Evolutionary conservation across 2,888 invertebrate species (phyloP), one percentile per base, ranked within the genome.

Genomic region (Orchesella flavescens): DNA sequence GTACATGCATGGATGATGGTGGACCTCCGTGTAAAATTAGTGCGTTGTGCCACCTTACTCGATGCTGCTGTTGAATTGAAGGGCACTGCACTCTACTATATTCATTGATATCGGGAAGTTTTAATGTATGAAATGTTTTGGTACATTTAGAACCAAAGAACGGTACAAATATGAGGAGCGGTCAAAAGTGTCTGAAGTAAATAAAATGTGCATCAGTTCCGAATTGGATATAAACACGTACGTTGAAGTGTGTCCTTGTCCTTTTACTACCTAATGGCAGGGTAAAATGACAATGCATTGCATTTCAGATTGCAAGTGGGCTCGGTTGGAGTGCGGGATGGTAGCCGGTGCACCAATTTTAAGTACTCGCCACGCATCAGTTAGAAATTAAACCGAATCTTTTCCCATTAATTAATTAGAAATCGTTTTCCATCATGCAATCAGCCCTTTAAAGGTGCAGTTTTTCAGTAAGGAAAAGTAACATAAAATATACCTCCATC

Each of bases 351-450:
- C 1, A 0, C 23, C 19, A 5, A 23, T 17, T 55, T 49, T 49
- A 10, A 49, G 55, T 19, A 44, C 57, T 59, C 15, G 72, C 57
- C 65, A 79, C 85, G 83, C 80, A 61, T 83, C 76, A 77, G 71
- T 71, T 72, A 44, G 23, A 63, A 81, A 87, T 87, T 87, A 87
- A 86, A 86, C 80, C 87, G 86, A 84, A 76, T 85, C 85, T 74
- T 68, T 81, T 83, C 61, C 71, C 57, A 49, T 81, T 86, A 87
- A 87, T 86, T 87, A 86, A 86, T 87, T 86, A 85, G 85, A 83
- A 86, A 87, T 87, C 63, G 83, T 69, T 86, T 87, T 63, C 17
- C 10, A 53, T n/a, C 71, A 72, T 55, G 43, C 15, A 79, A 63
- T n/a, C n/a, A 34, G 19, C 43, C 23, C 55, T 59, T 57, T 7